Evolutionary conservation across 2,113 vertebrate species (phyloP).

Genomic region (Takifugu bimaculatus): DNA sequence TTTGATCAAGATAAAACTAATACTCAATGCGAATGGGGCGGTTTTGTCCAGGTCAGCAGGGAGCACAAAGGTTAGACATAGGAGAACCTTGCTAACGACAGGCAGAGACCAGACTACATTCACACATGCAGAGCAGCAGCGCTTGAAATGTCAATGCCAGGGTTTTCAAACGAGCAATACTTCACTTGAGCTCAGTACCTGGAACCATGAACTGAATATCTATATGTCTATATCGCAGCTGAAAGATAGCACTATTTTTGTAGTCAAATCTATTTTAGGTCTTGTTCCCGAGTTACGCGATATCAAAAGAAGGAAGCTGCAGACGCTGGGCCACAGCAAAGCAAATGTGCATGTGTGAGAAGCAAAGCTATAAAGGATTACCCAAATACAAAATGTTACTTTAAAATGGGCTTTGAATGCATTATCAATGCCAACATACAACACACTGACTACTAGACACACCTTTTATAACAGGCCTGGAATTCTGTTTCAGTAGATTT

Average conservation of each 20-base stretch:
- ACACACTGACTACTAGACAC: too few species aligned
- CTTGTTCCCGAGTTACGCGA: not conserved
- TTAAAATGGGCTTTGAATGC: not conserved
- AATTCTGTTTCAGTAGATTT: too few species aligned
- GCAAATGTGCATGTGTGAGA: not conserved
- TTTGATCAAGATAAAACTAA: not conserved
- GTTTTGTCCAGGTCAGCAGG: constrained; percentile 49
- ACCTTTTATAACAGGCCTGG: too few species aligned
- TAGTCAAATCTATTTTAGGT: not conserved
- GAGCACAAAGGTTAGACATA: constrained; percentile 43
- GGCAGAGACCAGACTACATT: constrained; percentile 86
- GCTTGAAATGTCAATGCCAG: constrained; percentile 92
- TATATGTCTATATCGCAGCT: not conserved
- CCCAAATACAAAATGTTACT: not conserved
- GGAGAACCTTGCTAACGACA: constrained; percentile 74
- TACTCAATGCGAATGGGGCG: not conserved
- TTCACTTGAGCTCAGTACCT: constrained; percentile 1
- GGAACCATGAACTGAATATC: not conserved
- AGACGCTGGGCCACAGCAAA: not conserved
- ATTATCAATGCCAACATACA: not conserved
- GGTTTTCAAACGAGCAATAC: constrained; percentile 52
- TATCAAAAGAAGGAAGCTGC: not conserved
- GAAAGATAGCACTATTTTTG: not conserved
- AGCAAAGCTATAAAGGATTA: not conserved
- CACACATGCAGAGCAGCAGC: constrained; percentile 92